These are phyloP conservation scores for Actenoides lindsayi DNA, from an alignment of 2,113 vertebrate genomes.

Conservation along the genomic window DNA sequence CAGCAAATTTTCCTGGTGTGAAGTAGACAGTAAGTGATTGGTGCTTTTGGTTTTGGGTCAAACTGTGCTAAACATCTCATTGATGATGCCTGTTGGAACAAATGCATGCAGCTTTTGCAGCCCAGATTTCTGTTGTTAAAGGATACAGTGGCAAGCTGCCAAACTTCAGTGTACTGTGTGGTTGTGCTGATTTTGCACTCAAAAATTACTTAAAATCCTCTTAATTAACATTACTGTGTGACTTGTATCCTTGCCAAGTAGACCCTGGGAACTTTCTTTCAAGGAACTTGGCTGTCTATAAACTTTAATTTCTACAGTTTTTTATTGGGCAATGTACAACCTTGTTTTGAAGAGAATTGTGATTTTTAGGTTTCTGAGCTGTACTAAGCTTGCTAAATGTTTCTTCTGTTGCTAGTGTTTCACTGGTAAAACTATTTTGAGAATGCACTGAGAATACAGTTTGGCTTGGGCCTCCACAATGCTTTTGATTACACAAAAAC, in stretches of 20 bases:
- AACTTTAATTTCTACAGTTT: background rate
- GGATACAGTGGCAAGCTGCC: background rate
- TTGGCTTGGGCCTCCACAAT: constrained; percentile 4
- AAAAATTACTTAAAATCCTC: background rate
- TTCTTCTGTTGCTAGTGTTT: background rate
- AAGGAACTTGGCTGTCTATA: background rate
- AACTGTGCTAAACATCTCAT: background rate
- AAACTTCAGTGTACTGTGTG: background rate
- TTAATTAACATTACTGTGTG: background rate
- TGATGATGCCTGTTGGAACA: background rate
- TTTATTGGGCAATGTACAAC: background rate
- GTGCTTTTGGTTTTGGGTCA: background rate
- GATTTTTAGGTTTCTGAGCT: background rate
- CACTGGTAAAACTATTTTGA: background rate
- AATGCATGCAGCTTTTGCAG: background rate
- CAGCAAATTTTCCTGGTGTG: background rate
- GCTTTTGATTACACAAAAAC: constrained; percentile 73
- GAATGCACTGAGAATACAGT: constrained; percentile 23
- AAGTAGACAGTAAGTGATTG: rapidly evolving
- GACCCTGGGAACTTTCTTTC: background rate
- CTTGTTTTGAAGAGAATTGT: background rate
- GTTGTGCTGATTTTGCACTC: background rate
- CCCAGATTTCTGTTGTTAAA: background rate
- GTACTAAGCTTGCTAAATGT: background rate
- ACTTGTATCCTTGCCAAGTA: background rate